Base-by-base conservation (phyloP, 1,140 invertebrate genomes). In the Aphelenchoides fujianensis region DNA sequence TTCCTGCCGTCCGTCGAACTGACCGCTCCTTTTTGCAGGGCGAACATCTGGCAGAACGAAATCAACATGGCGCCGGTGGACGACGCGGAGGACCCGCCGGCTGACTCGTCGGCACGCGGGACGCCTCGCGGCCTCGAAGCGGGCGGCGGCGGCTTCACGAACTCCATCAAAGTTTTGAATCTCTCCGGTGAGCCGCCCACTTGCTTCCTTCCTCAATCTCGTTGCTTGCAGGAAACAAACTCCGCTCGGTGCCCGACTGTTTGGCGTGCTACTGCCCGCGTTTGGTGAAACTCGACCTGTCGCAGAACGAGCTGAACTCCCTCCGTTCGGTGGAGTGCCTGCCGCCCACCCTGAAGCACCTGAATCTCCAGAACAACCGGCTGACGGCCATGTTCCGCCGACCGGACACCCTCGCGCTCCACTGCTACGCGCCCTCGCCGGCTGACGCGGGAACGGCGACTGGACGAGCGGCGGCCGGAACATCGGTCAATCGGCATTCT, bases 281-380 rank as follows among this genome's bases (percentile, higher is more conserved):
- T 74, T 86, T 98, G 19, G 90, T 92, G 0, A 88, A 92, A 35
- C 87, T 98, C 0, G 95, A 95, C 83, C 89, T 98, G 87, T 90
- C 93, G 12, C 92, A 93, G 82, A 98, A 98, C 86, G 85, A 80
- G 75, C 72, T 85, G n/a, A 83, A 71, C 12, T 80, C 41, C 23
- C 92, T 94, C 90, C 92, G 93, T 12, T 90, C 92, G 77, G 91
- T 96, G 35, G 92, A 91, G 5, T 91, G 91, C 53, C 94, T 94
- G 85, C 95, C 95, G 1, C 89, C 89, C 41, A 90, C 89, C 55
- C 85, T 97, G 0, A 92, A 94, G 74, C 93, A 95, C 83, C 84
- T 98, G 1, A 95, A 97, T 86, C 86, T 97, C 19, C 93, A 92
- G 5, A 91, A 95, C 82, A 98, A 98, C 86, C 90, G 91, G 82